A percentile compares a stretch with the other conserved stretches of the same genome.
These are phyloP conservation scores for Pogonomyrmex californicus DNA, from an alignment of 1,140 invertebrate genomes.

Conservation along the genomic window DNA sequence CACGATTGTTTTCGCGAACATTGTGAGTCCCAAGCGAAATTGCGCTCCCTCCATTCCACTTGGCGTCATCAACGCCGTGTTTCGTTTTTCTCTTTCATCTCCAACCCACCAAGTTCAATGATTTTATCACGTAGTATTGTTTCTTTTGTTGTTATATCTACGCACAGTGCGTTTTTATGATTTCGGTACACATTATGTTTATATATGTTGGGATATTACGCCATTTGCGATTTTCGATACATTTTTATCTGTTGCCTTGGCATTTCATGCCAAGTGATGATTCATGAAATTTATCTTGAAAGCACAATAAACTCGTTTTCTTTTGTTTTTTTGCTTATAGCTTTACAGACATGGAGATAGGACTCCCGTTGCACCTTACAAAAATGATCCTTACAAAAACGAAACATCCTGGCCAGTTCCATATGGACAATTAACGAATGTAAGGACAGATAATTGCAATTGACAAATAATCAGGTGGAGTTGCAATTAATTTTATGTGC, in stretches of 20 bases:
- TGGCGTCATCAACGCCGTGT: background rate
- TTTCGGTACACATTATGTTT: background rate
- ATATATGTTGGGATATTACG: background rate
- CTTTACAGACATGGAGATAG: constrained; percentile 94
- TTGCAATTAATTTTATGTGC: background rate
- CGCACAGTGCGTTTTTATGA: background rate
- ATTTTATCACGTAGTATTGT: background rate
- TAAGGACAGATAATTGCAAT: constrained; percentile 83
- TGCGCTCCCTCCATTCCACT: background rate
- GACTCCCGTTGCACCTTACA: constrained; percentile 92
- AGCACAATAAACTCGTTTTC: constrained; percentile 31
- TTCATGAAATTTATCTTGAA: background rate
- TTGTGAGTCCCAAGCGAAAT: constrained; percentile 77
- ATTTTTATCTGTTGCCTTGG: background rate
- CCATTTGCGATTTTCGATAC: constrained; percentile 4
- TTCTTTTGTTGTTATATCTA: background rate
- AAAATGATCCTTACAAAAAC: constrained; percentile 92
- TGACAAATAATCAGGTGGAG: background rate
- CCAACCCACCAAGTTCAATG: background rate
- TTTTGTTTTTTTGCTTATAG: constrained; percentile 78
- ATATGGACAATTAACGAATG: constrained; percentile 93
- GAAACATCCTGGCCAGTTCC: constrained; percentile 91
- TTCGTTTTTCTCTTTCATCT: background rate
- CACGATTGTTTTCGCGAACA: constrained; percentile 79
- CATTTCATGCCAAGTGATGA: background rate